A percentile compares a stretch with the other conserved stretches of the same genome.
Evolutionary conservation across 2,797 vertebrate genomes (phyloP).

Genomic region (Sebastes diaconus): DNA sequence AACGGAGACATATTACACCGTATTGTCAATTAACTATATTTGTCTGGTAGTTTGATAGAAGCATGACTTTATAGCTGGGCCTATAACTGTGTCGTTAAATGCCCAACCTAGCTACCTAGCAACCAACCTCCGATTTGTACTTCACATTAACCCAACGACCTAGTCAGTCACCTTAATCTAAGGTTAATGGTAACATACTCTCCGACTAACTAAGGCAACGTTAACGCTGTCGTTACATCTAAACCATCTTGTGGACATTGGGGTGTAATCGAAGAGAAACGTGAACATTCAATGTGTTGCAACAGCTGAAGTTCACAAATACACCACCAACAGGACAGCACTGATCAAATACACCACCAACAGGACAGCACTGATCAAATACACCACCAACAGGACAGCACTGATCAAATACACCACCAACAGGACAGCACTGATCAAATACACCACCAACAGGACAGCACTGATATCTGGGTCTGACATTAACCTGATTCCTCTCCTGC

Average conservation of each 20-base stretch:
- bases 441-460: not conserved
- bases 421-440: too few species aligned
- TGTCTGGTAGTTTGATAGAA: not conserved
- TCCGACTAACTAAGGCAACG: not conserved
- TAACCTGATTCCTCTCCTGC: fast-evolving
- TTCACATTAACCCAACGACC: not conserved
- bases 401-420: too few species aligned
- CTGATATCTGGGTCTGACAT: not conserved
- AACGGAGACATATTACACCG: fast-evolving
- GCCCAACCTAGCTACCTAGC: not conserved
- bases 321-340: not conserved
- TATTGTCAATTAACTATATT: not conserved
- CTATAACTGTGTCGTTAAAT: not conserved
- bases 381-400: too few species aligned
- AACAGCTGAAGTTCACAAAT: not conserved
- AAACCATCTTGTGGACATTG: not conserved
- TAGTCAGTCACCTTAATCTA: not conserved
- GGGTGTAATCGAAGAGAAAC: too few species aligned
- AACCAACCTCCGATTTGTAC: not conserved
- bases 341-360: not conserved
- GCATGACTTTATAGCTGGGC: not conserved
- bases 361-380: not conserved
- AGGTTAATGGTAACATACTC: not conserved
- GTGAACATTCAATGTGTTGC: not conserved
- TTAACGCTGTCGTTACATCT: not conserved